These are phyloP conservation scores for Augochlorella aurata DNA, from an alignment of 2,888 invertebrate species.

Conservation along the genomic window DNA sequence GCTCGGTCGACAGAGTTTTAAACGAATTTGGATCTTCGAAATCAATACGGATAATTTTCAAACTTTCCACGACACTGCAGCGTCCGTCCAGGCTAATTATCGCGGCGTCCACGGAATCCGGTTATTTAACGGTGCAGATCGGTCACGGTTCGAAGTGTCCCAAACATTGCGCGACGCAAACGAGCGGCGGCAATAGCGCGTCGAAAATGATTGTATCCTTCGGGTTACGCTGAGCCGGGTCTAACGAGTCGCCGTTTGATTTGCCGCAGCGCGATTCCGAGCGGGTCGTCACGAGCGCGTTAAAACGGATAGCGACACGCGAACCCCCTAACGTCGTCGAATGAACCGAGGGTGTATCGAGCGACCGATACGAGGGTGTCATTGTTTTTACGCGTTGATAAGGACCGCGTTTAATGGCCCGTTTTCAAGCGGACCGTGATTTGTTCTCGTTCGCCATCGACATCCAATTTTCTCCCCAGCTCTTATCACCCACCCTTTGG, in stretches of 20 bases:
- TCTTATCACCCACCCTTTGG: conserved; percentile 20
- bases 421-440: conserved; percentile 69
- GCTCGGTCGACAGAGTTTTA: background rate
- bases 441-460: conserved; percentile 50
- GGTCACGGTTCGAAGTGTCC: background rate
- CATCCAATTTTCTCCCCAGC: conserved; percentile 15
- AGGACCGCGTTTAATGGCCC: conserved; percentile 77
- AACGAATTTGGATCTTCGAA: conserved; percentile 24
- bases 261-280: conserved; percentile 58
- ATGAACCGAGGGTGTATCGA: conserved; percentile 63
- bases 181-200: background rate
- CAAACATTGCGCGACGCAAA: background rate
- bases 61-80: background rate
- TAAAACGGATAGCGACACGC: conserved; percentile 72
- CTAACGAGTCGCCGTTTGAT: conserved; percentile 45
- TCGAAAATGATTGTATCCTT: conserved; percentile 20
- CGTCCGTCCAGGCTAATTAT: conserved; percentile 21
- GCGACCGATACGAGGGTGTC: conserved; percentile 65
- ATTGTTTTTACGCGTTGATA: conserved; percentile 77
- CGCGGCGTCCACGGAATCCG: background rate
- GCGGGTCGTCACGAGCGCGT: conserved; percentile 66
- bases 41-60: background rate
- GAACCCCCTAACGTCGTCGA: conserved; percentile 65
- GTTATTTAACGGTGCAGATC: conserved; percentile 8
- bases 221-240: background rate